These are phyloP conservation scores for Ailurus styani DNA, from an alignment of 2,113 vertebrate species.

Conservation along the genomic window DNA sequence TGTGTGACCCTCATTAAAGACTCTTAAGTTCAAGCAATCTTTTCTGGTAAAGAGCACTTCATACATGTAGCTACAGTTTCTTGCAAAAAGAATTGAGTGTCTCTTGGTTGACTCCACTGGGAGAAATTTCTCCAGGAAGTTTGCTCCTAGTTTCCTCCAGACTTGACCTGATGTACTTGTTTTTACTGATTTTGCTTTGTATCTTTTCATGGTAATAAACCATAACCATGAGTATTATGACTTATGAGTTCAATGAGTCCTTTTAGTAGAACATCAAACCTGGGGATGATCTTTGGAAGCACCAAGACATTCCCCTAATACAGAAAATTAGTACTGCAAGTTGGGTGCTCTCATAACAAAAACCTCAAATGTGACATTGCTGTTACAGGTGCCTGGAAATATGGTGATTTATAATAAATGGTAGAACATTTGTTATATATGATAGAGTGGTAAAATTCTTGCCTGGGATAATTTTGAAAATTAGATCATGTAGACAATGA, in stretches of 20 bases:
- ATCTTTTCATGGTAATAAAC: background rate
- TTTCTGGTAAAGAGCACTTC: background rate
- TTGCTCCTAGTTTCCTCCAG: background rate
- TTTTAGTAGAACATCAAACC: background rate
- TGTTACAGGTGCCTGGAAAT: background rate
- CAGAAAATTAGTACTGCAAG: background rate
- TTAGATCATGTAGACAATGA: background rate
- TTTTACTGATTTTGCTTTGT: background rate
- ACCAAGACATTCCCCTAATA: background rate
- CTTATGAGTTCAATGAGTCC: background rate
- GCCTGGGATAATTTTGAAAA: background rate
- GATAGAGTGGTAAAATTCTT: background rate
- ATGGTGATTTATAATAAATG: background rate
- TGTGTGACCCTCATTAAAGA: background rate
- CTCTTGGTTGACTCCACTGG: background rate
- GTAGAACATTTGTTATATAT: background rate
- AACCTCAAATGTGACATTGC: background rate
- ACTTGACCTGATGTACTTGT: background rate
- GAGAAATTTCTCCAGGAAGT: background rate
- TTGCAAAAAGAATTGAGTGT: background rate
- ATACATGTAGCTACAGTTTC: background rate
- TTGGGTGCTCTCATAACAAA: background rate
- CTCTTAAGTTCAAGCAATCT: background rate
- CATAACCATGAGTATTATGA: background rate
- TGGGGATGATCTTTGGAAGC: background rate